These are phyloP conservation scores for Hemiscyllium ocellatum DNA, from an alignment of 2,113 vertebrate species.

Conservation along the genomic window DNA sequence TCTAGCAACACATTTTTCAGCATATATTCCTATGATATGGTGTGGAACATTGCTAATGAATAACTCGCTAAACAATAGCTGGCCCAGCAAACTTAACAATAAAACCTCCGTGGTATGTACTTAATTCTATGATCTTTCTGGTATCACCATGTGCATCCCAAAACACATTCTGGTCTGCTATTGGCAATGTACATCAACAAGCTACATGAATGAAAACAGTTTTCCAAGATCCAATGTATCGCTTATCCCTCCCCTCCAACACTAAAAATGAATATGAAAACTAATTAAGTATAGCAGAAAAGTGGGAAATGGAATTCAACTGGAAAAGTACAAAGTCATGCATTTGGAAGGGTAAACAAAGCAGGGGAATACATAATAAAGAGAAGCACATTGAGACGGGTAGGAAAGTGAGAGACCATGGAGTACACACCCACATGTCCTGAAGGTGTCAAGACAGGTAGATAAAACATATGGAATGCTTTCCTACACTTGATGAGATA, in stretches of 20 bases:
- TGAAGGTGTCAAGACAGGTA: too few relatives aligned
- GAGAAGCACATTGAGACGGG: too few relatives aligned
- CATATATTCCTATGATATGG: neutral
- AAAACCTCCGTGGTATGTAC: neutral
- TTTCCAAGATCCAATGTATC: neutral
- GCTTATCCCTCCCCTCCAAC: neutral
- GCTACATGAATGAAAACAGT: neutral
- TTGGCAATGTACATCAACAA: neutral
- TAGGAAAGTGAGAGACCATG: too few relatives aligned
- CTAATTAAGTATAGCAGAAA: neutral
- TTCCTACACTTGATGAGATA: too few relatives aligned
- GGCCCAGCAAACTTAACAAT: neutral
- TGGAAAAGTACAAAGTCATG: too few relatives aligned
- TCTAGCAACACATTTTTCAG: too few relatives aligned
- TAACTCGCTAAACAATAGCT: neutral
- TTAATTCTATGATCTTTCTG: neutral
- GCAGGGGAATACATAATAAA: too few relatives aligned
- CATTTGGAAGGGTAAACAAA: too few relatives aligned
- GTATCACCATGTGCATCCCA: too few relatives aligned
- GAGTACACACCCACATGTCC: too few relatives aligned
- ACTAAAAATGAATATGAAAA: neutral
- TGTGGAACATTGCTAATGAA: neutral
- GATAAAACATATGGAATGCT: too few relatives aligned
- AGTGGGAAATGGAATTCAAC: too few relatives aligned
- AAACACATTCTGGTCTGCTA: neutral